These are phyloP conservation scores for Passer montanus DNA, from an alignment of 2,113 vertebrate genomes.

Conservation along the genomic window DNA sequence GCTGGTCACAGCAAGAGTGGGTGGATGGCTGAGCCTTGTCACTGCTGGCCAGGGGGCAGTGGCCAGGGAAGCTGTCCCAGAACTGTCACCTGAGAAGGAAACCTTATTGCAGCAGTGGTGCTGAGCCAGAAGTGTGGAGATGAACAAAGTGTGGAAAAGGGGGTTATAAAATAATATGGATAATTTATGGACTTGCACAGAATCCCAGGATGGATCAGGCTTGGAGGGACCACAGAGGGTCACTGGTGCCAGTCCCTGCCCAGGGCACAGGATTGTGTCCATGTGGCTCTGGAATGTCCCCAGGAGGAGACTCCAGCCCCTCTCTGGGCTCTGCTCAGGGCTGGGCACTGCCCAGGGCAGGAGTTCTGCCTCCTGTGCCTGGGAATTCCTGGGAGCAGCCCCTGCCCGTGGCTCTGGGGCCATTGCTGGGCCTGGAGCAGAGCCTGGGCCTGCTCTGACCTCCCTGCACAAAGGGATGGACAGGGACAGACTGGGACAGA, in stretches of 20 bases:
- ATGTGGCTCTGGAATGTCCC: neutral
- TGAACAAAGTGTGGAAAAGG: neutral
- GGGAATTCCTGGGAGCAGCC: neutral
- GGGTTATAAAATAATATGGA: neutral
- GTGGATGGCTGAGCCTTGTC: neutral
- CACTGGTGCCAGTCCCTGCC: neutral
- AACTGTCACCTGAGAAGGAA: neutral
- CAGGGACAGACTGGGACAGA: neutral
- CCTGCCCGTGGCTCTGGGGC: neutral
- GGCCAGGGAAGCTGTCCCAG: neutral
- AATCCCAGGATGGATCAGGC: neutral
- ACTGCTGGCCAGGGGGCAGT: neutral
- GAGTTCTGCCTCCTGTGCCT: neutral
- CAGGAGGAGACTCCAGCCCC: neutral
- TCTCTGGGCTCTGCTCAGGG: neutral
- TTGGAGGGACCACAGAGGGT: neutral
- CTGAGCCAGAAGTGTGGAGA: neutral
- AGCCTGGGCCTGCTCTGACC: neutral
- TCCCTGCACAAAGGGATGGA: neutral
- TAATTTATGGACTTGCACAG: neutral
- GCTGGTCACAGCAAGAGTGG: neutral
- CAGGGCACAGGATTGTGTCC: neutral
- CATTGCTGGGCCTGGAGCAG: neutral
- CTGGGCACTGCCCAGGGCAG: neutral
- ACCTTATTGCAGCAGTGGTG: neutral